A percentile compares a stretch with the other conserved stretches of the same genome.
phyloP scores from a whole-genome alignment of 2,797 vertebrate genomes.

The Takifugu ocellatus region DNA sequence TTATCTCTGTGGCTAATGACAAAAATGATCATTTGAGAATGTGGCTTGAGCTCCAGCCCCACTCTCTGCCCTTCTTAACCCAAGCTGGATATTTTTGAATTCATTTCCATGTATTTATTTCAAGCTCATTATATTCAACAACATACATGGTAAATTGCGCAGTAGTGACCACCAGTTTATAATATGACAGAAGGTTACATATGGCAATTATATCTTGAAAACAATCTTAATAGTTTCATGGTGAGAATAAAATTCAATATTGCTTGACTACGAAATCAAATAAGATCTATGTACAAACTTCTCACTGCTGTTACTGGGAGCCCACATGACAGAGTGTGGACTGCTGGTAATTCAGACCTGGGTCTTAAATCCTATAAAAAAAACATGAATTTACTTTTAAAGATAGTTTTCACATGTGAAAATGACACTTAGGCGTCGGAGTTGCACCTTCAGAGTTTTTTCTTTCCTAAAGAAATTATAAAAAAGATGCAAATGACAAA shows the following conservation, averaged over 20 bases:
- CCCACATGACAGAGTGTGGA: slow-evolving; percentile 44
- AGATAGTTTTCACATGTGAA: neutral
- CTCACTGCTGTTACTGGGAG: slow-evolving; percentile 39
- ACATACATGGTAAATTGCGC: no score
- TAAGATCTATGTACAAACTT: slow-evolving; percentile 39
- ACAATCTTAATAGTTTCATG: slow-evolving; percentile 1
- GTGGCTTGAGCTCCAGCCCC: neutral
- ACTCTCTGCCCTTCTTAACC: neutral
- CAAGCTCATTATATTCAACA: no score
- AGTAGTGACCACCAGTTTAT: slow-evolving; percentile 10
- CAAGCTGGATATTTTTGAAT: neutral
- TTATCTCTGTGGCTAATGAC: neutral
- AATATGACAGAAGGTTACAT: slow-evolving; percentile 13
- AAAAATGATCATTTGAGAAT: neutral
- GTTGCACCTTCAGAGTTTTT: slow-evolving; percentile 3
- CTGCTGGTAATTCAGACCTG: slow-evolving; percentile 8
- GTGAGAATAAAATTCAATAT: slow-evolving; percentile 1
- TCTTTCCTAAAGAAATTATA: slow-evolving; percentile 22
- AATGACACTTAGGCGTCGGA: neutral
- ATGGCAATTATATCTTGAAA: slow-evolving; percentile 9
- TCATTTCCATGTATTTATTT: no score
- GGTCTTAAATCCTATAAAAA: neutral
- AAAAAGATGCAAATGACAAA: slow-evolving; percentile 45
- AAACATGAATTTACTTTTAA: neutral
- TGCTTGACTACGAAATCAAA: slow-evolving; percentile 16